Percentiles rank a stretch among this genome's conserved stretches.
These are phyloP conservation scores for Scomberomorus guttatus DNA, from an alignment of 2,797 vertebrate genomes.

Conservation along the genomic window DNA sequence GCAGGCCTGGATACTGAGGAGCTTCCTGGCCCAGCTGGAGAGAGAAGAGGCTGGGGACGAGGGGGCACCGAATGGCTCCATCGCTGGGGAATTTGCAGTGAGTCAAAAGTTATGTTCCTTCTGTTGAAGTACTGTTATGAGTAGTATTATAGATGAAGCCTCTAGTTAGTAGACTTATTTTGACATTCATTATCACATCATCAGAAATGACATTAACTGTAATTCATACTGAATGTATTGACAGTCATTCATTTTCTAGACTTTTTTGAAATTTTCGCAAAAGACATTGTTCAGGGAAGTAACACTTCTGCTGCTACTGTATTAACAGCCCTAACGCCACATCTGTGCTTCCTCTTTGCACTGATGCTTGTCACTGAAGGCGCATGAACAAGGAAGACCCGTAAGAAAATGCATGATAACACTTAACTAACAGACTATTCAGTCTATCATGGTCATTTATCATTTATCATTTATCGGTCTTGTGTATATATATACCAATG, in stretches of 20 bases:
- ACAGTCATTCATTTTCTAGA: background rate
- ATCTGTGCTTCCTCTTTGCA: conserved; percentile 75
- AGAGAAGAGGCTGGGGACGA: conserved; percentile 84
- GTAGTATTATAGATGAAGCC: background rate
- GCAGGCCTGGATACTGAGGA: conserved; percentile 88
- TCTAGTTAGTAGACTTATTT: background rate
- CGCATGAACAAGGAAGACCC: conserved; percentile 49
- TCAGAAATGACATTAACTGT: background rate
- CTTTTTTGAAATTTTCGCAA: background rate
- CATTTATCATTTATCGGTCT: background rate
- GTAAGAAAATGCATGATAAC: conserved; percentile 11
- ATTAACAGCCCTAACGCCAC: background rate
- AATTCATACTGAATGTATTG: background rate
- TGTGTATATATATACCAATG: background rate
- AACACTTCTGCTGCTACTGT: background rate
- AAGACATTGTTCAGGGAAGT: conserved; percentile 39
- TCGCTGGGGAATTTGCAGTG: conserved; percentile 84
- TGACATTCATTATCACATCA: background rate
- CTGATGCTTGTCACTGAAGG: conserved; percentile 26
- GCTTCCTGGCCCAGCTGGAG: conserved; percentile 84
- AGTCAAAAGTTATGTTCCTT: conserved; percentile 63
- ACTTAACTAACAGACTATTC: background rate
- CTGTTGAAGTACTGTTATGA: background rate
- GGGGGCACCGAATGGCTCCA: conserved; percentile 72
- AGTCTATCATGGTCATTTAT: background rate